phyloP scores from a whole-genome alignment of 1,140 invertebrate species.

The Meteorus sp. region DNA sequence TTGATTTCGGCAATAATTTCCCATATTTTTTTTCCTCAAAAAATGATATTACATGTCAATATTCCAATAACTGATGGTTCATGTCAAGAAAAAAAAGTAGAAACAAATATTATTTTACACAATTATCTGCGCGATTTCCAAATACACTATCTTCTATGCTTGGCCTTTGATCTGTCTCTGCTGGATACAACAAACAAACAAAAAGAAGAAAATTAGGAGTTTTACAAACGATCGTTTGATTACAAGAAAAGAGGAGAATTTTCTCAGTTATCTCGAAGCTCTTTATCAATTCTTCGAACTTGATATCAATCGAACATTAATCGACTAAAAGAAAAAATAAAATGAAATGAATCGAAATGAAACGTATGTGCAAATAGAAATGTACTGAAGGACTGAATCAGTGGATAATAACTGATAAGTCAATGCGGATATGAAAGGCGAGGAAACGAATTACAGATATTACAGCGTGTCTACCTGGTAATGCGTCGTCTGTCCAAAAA shows the following conservation, averaged over 20 bases:
- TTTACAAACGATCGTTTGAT: slow-evolving; percentile 7
- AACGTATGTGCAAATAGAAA: slow-evolving; percentile 12
- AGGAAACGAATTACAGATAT: neutral
- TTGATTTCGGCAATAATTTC: too few species aligned
- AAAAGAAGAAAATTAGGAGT: slow-evolving; percentile 30
- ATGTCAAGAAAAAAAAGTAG: neutral
- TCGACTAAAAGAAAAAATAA: slow-evolving; percentile 6
- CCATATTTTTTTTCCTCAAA: too few species aligned
- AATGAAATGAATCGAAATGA: slow-evolving; percentile 8
- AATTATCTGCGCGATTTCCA: slow-evolving; percentile 32
- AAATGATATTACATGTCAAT: too few species aligned
- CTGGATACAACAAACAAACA: slow-evolving; percentile 46
- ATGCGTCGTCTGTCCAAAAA: slow-evolving; percentile 87
- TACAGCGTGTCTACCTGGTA: slow-evolving; percentile 74
- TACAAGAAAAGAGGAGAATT: neutral
- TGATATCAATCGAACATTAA: too few species aligned
- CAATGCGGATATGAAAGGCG: slow-evolving; percentile 21
- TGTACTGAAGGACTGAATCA: slow-evolving; percentile 17
- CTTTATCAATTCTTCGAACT: neutral
- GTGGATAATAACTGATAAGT: slow-evolving; percentile 22
- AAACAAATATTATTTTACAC: slow-evolving; percentile 27
- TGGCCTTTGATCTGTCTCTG: slow-evolving; percentile 55
- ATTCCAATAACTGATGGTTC: neutral
- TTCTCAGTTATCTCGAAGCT: neutral
- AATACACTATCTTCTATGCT: slow-evolving; percentile 53